Evolutionary conservation across 1,140 invertebrate genomes (phyloP).

Genomic region (Drosophila repleta): DNA sequence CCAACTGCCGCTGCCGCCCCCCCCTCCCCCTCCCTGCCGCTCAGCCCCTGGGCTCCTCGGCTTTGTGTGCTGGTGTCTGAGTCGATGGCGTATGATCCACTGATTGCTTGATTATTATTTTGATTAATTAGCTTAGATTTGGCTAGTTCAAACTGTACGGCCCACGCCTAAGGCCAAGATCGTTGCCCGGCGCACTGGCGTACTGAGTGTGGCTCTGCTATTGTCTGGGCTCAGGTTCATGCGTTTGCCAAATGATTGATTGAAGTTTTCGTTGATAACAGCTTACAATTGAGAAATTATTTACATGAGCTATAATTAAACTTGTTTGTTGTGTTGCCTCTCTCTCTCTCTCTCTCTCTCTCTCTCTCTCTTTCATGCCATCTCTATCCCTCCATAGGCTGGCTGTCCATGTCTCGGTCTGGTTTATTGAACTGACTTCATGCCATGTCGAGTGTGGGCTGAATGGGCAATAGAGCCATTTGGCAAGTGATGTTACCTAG

Average conservation of each 20-base stretch:
- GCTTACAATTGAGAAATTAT: conserved; percentile 82
- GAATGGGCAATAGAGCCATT: conserved; percentile 28
- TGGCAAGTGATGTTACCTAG: conserved; percentile 72
- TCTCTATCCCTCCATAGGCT: not conserved
- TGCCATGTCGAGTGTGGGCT: conserved; percentile 51
- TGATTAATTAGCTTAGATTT: conserved; percentile 82
- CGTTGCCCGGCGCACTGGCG: conserved; percentile 16
- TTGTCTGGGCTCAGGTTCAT: conserved; percentile 75
- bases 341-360: conserved; percentile 18
- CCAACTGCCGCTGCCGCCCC: conserved; percentile 18
- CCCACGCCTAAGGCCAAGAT: conserved; percentile 64
- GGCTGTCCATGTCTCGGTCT: conserved; percentile 32
- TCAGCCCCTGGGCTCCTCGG: not conserved
- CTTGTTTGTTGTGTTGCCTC: conserved; percentile 76
- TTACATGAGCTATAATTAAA: conserved; percentile 82
- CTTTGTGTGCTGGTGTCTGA: conserved; percentile 51
- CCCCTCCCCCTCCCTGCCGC: not conserved
- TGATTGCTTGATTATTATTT: conserved; percentile 83
- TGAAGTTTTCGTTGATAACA: conserved; percentile 81
- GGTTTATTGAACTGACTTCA: conserved; percentile 75
- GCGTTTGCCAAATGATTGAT: conserved; percentile 76
- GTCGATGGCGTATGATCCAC: conserved; percentile 66
- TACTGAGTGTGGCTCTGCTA: conserved; percentile 32
- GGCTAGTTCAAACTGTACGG: conserved; percentile 79
- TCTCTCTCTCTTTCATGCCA: not conserved